phyloP scores from a whole-genome alignment of 2,797 vertebrate genomes.

The Nannoperca obscura region DNA sequence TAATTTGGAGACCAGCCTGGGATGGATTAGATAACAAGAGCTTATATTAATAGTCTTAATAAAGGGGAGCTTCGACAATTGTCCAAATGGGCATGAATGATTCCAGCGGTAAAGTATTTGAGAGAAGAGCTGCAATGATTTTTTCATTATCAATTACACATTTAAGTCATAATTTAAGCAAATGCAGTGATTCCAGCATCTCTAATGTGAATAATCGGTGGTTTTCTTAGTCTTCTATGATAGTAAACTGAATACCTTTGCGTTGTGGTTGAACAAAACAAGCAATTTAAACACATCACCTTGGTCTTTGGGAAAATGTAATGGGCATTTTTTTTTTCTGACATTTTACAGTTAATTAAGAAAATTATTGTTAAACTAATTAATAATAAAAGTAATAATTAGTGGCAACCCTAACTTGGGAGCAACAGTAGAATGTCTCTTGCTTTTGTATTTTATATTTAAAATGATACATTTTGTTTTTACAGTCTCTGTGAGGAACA shows the following conservation, averaged over 20 bases:
- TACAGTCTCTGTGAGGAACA: not conserved
- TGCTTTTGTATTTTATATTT: not conserved
- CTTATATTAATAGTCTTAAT: not conserved
- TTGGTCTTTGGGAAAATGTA: not conserved
- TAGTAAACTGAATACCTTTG: not conserved
- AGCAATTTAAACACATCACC: not conserved
- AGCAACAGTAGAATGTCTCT: not conserved
- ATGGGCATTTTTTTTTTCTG: not conserved
- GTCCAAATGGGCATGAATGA: slow-evolving; percentile 4
- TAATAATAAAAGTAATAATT: not conserved
- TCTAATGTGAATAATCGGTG: not conserved
- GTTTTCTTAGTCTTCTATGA: not conserved
- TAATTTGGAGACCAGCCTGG: not conserved
- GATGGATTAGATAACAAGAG: not conserved
- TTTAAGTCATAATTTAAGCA: not conserved
- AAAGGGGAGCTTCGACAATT: not conserved
- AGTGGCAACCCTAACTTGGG: not conserved
- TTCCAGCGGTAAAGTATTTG: not conserved
- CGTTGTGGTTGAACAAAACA: not conserved
- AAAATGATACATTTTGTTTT: not conserved
- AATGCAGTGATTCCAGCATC: not conserved
- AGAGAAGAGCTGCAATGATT: not conserved
- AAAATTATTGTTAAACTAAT: not conserved
- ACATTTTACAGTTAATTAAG: not conserved
- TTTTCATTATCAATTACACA: not conserved